These are phyloP conservation scores for Onchidella celtica DNA, from an alignment of 2,888 invertebrate genomes.

Conservation along the genomic window DNA sequence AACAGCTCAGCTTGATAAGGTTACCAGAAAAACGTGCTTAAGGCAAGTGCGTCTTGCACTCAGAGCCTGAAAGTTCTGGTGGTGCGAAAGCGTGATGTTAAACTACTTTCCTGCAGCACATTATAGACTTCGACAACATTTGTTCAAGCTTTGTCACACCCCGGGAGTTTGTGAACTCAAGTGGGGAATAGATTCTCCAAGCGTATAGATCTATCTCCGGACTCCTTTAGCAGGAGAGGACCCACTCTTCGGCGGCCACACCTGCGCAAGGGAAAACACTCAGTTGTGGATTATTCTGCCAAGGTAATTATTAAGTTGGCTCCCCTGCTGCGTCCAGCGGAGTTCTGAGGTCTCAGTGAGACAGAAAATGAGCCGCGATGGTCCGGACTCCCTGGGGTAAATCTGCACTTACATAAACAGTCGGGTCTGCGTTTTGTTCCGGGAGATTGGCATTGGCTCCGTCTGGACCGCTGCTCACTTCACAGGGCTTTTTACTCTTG, in stretches of 20 bases:
- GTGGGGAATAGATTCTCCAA: slow-evolving; percentile 33
- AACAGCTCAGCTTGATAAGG: not conserved
- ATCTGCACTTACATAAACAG: slow-evolving; percentile 44
- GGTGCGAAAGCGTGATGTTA: not conserved
- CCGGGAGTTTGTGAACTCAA: slow-evolving; percentile 35
- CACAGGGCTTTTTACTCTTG: not conserved
- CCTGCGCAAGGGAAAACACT: slow-evolving; percentile 46
- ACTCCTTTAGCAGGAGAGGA: not conserved
- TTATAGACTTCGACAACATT: slow-evolving; percentile 34
- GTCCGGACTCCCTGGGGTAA: slow-evolving; percentile 21
- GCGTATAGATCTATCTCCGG: not conserved
- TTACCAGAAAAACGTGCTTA: not conserved
- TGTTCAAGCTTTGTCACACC: slow-evolving; percentile 22
- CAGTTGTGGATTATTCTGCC: slow-evolving; percentile 36
- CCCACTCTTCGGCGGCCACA: slow-evolving; percentile 34
- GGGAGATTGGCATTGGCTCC: slow-evolving; percentile 29
- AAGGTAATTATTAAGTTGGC: slow-evolving; percentile 43
- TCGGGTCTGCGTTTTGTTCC: slow-evolving; percentile 36
- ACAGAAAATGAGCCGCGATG: slow-evolving; percentile 15
- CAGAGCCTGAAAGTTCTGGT: not conserved
- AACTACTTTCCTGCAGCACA: slow-evolving; percentile 5
- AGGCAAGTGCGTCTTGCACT: not conserved
- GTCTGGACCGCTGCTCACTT: not conserved
- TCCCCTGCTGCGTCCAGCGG: slow-evolving; percentile 32
- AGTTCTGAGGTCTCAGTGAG: not conserved